These are phyloP conservation scores for Zapornia atra DNA, from an alignment of 2,113 vertebrate genomes.

Conservation along the genomic window DNA sequence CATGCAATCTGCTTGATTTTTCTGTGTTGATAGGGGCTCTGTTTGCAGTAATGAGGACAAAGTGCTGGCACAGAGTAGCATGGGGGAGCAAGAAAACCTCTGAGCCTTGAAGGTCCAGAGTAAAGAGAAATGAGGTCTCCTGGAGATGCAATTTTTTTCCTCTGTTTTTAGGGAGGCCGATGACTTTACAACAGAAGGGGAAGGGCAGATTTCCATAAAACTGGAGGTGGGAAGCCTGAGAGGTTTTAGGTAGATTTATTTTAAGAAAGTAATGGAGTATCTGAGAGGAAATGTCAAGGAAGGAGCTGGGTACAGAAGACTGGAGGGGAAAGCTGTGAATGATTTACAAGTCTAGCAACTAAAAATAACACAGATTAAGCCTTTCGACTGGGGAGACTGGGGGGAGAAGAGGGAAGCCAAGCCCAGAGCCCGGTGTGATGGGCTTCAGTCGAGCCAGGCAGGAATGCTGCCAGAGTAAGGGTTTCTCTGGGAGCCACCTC, in stretches of 20 bases:
- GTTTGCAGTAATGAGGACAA: not conserved
- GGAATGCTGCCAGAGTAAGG: not conserved
- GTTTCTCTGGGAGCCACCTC: not conserved
- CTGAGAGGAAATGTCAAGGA: conserved; percentile 17
- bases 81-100: not conserved
- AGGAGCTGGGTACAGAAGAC: not conserved
- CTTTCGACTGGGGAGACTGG: not conserved
- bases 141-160: not conserved
- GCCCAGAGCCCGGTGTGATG: not conserved
- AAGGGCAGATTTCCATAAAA: not conserved
- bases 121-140: not conserved
- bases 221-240: not conserved
- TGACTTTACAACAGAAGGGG: not conserved
- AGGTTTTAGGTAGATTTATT: conserved; percentile 4
- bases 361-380: not conserved
- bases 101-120: not conserved
- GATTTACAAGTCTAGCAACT: conserved; percentile 3
- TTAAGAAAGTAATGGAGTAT: conserved; percentile 14
- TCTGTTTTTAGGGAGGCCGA: not conserved
- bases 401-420: not conserved
- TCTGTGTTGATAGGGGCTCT: not conserved
- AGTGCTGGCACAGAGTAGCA: not conserved
- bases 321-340: not conserved
- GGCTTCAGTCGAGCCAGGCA: not conserved
- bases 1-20: not conserved